Conservation (phyloP, 2,797 vertebrate species). For the Gobionotothen gibberifrons region DNA sequence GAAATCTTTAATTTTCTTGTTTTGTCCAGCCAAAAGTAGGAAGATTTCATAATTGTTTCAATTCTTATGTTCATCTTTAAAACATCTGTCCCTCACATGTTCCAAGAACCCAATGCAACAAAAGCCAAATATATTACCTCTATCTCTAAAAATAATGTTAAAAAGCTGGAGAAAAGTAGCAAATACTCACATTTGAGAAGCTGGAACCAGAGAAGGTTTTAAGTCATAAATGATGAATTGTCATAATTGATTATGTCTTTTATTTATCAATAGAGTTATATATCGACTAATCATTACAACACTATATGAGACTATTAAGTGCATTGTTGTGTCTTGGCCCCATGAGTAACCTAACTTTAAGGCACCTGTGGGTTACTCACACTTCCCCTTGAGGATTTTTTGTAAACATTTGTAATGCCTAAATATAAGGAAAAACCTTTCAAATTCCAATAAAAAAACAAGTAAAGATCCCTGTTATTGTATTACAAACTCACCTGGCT, state of each 20-base stretch:
- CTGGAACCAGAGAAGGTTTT: neutral
- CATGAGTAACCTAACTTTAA: neutral
- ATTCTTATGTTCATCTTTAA: neutral
- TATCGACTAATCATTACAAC: neutral
- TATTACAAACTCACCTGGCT: neutral
- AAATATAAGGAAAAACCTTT: neutral
- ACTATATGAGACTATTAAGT: neutral
- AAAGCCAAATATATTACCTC: neutral
- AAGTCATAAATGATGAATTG: neutral
- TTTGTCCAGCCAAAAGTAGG: neutral
- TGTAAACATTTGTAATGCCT: neutral
- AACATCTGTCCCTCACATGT: neutral
- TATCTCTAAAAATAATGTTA: neutral
- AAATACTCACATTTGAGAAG: neutral
- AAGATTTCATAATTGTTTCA: neutral
- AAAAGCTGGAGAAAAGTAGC: fast-evolving
- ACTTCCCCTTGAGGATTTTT: neutral
- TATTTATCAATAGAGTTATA: neutral
- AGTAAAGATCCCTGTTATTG: neutral
- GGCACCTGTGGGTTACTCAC: neutral
- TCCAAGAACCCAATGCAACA: neutral
- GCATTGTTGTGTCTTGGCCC: neutral
- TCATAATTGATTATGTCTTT: neutral
- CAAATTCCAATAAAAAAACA: neutral
- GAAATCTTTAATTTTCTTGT: neutral